Evolutionary conservation across 2,797 vertebrate genomes (phyloP).

Genomic region (Bradypodion pumilum): DNA sequence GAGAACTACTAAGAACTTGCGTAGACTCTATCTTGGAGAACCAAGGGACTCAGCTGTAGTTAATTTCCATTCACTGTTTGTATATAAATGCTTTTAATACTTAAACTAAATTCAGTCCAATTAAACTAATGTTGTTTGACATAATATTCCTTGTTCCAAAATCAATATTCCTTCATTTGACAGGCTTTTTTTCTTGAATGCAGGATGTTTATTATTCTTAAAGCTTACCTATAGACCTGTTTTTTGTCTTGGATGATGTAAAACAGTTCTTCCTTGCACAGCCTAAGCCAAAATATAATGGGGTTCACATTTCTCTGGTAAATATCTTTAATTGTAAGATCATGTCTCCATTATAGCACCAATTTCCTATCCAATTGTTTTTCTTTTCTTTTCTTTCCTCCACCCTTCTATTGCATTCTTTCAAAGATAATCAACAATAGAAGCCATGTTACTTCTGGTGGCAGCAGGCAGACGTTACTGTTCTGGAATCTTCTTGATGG

Average conservation of each 20-base stretch:
- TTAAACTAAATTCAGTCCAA: conserved; percentile 85
- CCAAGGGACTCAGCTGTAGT: conserved; percentile 77
- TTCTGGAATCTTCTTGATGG: conserved; percentile 2
- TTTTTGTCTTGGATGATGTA: conserved; percentile 84
- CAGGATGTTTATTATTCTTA: conserved; percentile 88
- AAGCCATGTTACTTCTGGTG: not conserved
- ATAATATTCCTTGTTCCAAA: conserved; percentile 84
- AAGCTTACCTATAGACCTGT: conserved; percentile 86
- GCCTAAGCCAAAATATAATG: conserved; percentile 72
- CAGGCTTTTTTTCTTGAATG: conserved; percentile 80
- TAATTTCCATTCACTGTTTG: conserved; percentile 83
- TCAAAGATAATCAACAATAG: not conserved
- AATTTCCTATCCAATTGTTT: conserved; percentile 60
- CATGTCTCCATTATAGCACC: conserved; percentile 63
- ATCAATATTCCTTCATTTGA: conserved; percentile 84
- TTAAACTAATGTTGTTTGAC: conserved; percentile 85
- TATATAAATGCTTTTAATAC: conserved; percentile 85
- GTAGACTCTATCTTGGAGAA: conserved; percentile 61
- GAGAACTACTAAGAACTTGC: conserved; percentile 59
- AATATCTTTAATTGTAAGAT: conserved; percentile 80
- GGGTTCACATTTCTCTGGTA: conserved; percentile 78
- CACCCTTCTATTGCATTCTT: not conserved
- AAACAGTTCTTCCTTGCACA: conserved; percentile 78
- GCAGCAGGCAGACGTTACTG: not conserved
- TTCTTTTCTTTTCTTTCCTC: conserved; percentile 22